Base-by-base conservation (phyloP, 2,113 vertebrate genomes). In the Odobenus rosmarus region DNA sequence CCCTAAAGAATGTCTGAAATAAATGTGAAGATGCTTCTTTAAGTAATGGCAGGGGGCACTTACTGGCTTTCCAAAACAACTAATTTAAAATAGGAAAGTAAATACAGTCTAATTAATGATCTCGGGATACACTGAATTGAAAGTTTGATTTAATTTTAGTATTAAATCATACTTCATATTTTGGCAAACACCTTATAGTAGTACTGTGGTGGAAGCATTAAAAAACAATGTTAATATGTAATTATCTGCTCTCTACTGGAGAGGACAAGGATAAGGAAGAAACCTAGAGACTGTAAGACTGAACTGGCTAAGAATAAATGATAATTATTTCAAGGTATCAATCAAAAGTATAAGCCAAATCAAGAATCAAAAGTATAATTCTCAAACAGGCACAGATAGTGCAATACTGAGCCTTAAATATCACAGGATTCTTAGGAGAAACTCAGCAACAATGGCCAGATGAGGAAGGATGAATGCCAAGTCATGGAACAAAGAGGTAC, bases 261-360 rank as follows among this genome's bases (percentile, higher is more conserved):
- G 26, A 76, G 23, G 6, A 64, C 7, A 13, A 79, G 5, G 31
- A 59, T 12, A 90, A 12, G 33, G 4, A 93, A 80, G 74, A 94
- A 90, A 42, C 19, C 10, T 57, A 91, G 13, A 94, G 13, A 87
- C 8, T 88, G 46, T 67, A 84, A 59, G 61, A 72, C n/a, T 76
- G 88, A 96, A 31, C 28, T 9, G 16, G 64, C 55, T 90, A 92
- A 92, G n/a, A 95, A 87, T 31, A 67, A 91, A 93, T 33, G 36
- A 90, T 67, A 94, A 94, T 92, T 79, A 95, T 80, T 94, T 95
- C 19, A 97, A 96, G 7, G 4, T 87, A 90, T 69, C 92, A 26
- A 59, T 95, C 51, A 93, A 96, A 85, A 86, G 64, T 83, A 94
- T 36, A 96, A 89, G 21, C n/a, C 90, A 79, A 89, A n/a, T 76